Percentiles rank a stretch among this genome's conserved stretches.
phyloP scores from a whole-genome alignment of 2,113 vertebrate species.

The Actinemys pallida region DNA sequence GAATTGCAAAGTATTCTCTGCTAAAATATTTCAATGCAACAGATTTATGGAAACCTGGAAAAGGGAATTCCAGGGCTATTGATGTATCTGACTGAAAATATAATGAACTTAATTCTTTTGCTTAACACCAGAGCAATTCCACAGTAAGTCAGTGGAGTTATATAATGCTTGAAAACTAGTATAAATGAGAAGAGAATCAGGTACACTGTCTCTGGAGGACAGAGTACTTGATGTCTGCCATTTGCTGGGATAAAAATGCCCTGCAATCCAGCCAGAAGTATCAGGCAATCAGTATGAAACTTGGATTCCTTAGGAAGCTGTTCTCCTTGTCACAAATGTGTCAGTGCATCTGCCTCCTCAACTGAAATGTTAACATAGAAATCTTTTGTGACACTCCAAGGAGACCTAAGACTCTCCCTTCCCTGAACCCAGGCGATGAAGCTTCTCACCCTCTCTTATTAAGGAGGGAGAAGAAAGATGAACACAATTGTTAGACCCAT shows the following conservation, averaged over 20 bases:
- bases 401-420: not conserved
- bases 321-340: slow-evolving; percentile 30
- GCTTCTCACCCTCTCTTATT: not conserved
- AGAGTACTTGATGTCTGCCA: slow-evolving; percentile 19
- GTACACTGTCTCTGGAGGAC: not conserved
- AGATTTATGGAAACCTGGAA: not conserved
- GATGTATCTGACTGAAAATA: not conserved
- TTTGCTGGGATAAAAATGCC: slow-evolving; percentile 29
- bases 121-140: not conserved
- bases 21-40: not conserved
- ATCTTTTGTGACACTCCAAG: not conserved
- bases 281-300: slow-evolving; percentile 60
- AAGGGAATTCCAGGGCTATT: not conserved
- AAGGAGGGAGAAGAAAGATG: no score
- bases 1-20: not conserved
- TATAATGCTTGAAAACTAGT: not conserved
- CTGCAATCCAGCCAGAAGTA: slow-evolving; percentile 51
- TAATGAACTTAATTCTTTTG: not conserved
- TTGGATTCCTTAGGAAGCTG: slow-evolving; percentile 52
- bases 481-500: not conserved
- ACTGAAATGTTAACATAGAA: not conserved
- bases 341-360: not conserved
- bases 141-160: not conserved
- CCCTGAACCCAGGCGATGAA: not conserved
- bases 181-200: not conserved